A percentile compares a stretch with the other conserved stretches of the same genome.
Evolutionary conservation across 2,888 invertebrate species (phyloP).

Genomic region (Coremacera marginata): DNA sequence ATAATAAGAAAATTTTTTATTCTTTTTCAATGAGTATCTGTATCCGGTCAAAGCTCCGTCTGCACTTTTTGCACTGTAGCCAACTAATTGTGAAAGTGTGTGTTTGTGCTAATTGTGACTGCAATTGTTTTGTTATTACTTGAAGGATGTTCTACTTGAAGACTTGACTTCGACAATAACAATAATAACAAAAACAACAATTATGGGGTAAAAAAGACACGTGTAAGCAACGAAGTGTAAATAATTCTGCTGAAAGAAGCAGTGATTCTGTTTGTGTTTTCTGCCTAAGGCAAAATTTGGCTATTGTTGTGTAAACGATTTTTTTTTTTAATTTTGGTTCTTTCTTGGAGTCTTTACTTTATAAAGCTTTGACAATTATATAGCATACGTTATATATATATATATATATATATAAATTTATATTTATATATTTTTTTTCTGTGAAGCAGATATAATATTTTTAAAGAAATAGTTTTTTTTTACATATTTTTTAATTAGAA

Average conservation of each 20-base stretch:
- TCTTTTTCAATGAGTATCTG: neutral
- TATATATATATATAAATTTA: too few species aligned
- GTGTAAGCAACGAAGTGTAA: conserved; percentile 1
- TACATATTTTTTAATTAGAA: too few species aligned
- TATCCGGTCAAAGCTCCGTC: neutral
- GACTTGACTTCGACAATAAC: neutral
- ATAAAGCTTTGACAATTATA: neutral
- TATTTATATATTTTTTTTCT: too few species aligned
- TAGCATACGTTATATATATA: too few species aligned
- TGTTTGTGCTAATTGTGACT: conserved; percentile 22
- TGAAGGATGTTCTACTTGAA: neutral
- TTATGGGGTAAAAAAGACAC: neutral
- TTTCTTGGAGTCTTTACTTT: neutral
- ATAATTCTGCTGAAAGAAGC: neutral
- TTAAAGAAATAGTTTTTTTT: too few species aligned
- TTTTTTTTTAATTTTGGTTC: neutral
- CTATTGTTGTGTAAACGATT: neutral
- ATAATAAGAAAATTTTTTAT: too few species aligned
- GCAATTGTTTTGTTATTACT: conserved; percentile 11
- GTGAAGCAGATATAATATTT: too few species aligned
- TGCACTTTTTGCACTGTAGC: neutral
- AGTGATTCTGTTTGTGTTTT: neutral
- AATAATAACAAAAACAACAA: neutral
- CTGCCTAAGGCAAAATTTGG: neutral
- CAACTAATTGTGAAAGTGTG: conserved; percentile 29